phyloP scores from a whole-genome alignment of 1,140 invertebrate genomes.

The Ridgeia piscesae region DNA sequence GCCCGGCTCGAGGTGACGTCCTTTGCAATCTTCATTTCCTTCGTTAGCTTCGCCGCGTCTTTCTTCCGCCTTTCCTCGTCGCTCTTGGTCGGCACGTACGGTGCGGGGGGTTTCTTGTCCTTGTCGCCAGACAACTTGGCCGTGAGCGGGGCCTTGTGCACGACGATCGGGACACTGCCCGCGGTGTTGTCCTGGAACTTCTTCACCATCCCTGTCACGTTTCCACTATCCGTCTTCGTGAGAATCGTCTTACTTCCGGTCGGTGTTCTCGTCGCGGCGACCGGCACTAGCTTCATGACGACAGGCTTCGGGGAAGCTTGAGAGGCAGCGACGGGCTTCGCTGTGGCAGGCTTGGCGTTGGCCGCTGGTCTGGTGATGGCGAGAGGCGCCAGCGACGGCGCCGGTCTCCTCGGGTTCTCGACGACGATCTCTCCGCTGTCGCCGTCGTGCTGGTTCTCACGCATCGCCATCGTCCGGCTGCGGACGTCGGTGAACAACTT shows the following conservation, averaged over 20 bases:
- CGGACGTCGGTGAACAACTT: not conserved
- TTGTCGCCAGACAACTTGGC: not conserved
- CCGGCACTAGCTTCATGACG: not conserved
- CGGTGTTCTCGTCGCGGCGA: not conserved
- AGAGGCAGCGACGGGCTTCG: not conserved
- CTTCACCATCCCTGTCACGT: not conserved
- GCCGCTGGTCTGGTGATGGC: not conserved
- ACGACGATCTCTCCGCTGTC: not conserved
- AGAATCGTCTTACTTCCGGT: not conserved
- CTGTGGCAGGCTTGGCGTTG: not conserved
- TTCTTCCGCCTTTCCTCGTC: not conserved
- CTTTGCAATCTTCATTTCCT: not conserved
- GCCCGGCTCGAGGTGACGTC: not conserved
- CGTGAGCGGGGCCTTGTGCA: not conserved
- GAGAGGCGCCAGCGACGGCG: not conserved
- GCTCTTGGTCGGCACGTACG: not conserved
- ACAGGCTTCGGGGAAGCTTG: not conserved
- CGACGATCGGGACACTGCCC: not conserved
- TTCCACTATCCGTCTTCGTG: not conserved
- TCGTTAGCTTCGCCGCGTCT: not conserved
- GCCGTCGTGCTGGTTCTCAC: not conserved
- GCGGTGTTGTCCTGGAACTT: not conserved
- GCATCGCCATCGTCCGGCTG: not conserved
- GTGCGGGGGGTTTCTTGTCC: not conserved
- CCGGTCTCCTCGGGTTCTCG: not conserved